Evolutionary conservation across 2,797 vertebrate species (phyloP), one percentile per base, ranked within the genome.

Genomic region (Chaunax sp.): DNA sequence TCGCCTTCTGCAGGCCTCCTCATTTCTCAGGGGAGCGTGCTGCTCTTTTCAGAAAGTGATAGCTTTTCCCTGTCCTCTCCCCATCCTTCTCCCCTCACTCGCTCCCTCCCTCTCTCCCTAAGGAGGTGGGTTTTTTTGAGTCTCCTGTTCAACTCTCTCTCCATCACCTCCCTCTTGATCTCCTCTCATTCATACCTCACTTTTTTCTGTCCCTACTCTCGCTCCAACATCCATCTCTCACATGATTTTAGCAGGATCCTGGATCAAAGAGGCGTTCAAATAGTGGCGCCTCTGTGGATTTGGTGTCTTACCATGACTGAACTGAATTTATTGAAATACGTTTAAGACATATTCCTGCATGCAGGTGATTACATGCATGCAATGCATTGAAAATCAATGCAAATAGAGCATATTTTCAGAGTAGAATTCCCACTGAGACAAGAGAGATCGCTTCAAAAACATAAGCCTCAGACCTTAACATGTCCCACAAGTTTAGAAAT

Each of bases 21-120:
- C 78, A 2, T 78, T 82, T 84, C 93, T 90, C 87, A 4, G 33
- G 90, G 89, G 92, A 90, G 72, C 53, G 61, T 22, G n/a, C 69
- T 88, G 87, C 89, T 86, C 72, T 84, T 87, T 84, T 87, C 78
- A 90, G 78, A 90, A 90, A 89, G 85, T 86, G 91, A 93, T 87
- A 87, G 86, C 88, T 87, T 68, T 68, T 13, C 72, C 44, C 69
- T 45, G 38, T 62, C 51, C 64, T 55, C 60, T 51, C 61, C 26
- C 26, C 46, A 14, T 33, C 49, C 28, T 22, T 46, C 25, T 20
- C 23, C 20, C 33, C 60, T n/a, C 8, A n/a, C 52, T 33, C 43
- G 19, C 56, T 47, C 23, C 15, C 61, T 37, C 35, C 19, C 26
- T 60, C 51, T 33, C 49, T 44, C 30, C 25, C 35, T 37, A 13